These are phyloP conservation scores for Porites lobata DNA, from an alignment of 92 coral and sea anemone species.

Conservation along the genomic window DNA sequence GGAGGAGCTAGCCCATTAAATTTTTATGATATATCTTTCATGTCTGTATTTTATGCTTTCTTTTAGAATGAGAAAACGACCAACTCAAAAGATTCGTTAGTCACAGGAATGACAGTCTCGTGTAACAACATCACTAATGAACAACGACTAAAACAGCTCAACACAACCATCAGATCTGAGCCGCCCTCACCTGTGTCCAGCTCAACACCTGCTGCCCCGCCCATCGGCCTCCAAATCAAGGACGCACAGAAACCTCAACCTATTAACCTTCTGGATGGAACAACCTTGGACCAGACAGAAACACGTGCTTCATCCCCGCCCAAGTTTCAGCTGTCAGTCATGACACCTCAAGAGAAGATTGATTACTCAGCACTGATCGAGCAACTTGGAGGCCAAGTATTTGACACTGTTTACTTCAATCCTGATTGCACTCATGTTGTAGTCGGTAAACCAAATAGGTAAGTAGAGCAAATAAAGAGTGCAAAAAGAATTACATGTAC, in stretches of 20 bases:
- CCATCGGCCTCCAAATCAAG: conserved; percentile 85
- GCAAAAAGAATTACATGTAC: too few species aligned
- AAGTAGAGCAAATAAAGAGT: conserved; percentile 57
- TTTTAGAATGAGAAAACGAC: not conserved
- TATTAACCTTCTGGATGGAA: conserved; percentile 76
- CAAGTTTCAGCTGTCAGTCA: conserved; percentile 91
- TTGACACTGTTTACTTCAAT: conserved; percentile 86
- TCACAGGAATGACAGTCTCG: not conserved
- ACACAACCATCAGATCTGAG: conserved; percentile 55
- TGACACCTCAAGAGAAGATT: conserved; percentile 95
- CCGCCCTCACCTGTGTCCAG: conserved; percentile 78
- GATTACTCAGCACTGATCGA: conserved; percentile 94
- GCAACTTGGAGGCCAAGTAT: conserved; percentile 92
- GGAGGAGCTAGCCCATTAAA: too few species aligned
- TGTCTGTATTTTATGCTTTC: not conserved
- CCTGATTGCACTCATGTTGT: conserved; percentile 91
- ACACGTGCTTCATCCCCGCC: conserved; percentile 57
- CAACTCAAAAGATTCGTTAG: conserved; percentile 3
- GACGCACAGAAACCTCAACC: conserved; percentile 84
- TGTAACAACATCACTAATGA: conserved; percentile 11
- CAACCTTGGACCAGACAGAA: conserved; percentile 37
- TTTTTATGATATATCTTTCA: too few species aligned
- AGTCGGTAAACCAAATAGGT: conserved; percentile 95
- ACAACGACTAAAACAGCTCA: conserved; percentile 24
- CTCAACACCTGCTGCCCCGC: conserved; percentile 94